Evolutionary conservation across 2,113 vertebrate species (phyloP).

Genomic region (Rhegmatorhina hoffmannsi): DNA sequence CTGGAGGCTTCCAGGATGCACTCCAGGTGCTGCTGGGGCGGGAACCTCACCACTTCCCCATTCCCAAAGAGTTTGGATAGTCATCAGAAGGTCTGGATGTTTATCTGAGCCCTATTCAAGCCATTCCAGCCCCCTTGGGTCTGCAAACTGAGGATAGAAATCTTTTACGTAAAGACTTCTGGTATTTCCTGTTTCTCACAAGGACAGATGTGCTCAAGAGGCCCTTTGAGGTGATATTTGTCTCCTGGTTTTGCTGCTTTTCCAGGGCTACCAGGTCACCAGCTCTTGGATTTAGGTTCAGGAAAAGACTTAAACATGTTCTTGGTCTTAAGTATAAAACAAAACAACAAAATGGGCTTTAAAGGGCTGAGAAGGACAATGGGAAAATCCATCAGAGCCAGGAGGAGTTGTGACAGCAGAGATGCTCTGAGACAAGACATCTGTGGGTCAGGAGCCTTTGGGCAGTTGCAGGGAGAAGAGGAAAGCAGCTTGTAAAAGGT

Average conservation of each 20-base stretch:
- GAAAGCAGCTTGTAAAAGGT: neutral
- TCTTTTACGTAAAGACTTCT: neutral
- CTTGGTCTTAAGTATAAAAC: neutral
- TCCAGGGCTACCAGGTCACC: conserved; percentile 3
- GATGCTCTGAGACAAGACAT: neutral
- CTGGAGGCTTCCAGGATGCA: neutral
- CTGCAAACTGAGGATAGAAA: conserved; percentile 18
- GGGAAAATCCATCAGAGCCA: neutral
- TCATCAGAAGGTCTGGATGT: conserved; percentile 51
- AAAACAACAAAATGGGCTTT: neutral
- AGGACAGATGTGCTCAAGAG: neutral
- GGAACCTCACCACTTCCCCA: neutral
- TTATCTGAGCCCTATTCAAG: conserved; percentile 29
- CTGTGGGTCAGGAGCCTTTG: neutral
- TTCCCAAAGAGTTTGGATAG: conserved; percentile 32
- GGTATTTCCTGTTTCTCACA: conserved; percentile 57
- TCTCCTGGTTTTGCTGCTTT: conserved; percentile 25
- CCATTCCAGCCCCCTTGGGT: neutral
- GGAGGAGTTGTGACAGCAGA: neutral
- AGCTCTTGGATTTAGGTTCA: neutral
- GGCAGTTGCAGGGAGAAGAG: neutral
- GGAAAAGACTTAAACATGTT: conserved; percentile 10
- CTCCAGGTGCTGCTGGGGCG: neutral
- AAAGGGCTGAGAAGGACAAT: neutral
- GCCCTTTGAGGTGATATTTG: conserved; percentile 43